A percentile compares a stretch with the other conserved stretches of the same genome.
These are phyloP conservation scores for Lycorma delicatula DNA, from an alignment of 1,140 invertebrate species.

Conservation along the genomic window DNA sequence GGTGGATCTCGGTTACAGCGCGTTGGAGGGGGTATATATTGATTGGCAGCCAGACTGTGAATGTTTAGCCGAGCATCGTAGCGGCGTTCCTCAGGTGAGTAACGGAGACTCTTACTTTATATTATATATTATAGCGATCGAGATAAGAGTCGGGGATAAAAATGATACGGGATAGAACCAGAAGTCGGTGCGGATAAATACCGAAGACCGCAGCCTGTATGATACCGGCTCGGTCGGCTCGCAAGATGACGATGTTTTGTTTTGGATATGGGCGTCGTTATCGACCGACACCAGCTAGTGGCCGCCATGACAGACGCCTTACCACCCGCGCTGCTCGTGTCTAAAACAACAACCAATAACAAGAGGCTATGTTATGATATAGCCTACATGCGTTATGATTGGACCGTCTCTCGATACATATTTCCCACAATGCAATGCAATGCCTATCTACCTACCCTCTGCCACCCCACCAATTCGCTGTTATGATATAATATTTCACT, in stretches of 20 bases:
- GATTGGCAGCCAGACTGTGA: conserved; percentile 2
- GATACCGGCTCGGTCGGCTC: too few species aligned
- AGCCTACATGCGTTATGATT: not conserved
- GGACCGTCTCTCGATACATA: conserved; percentile 5
- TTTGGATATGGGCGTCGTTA: not conserved
- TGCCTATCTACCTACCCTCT: too few species aligned
- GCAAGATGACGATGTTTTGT: not conserved
- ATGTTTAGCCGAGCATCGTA: not conserved
- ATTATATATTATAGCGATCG: too few species aligned
- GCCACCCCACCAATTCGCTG: too few species aligned
- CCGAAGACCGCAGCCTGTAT: too few species aligned
- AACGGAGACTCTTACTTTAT: too few species aligned
- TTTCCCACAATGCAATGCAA: too few species aligned
- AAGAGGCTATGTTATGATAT: not conserved
- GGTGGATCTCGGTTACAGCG: not conserved
- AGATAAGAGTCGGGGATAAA: too few species aligned
- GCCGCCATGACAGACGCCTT: not conserved
- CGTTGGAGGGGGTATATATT: not conserved
- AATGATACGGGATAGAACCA: too few species aligned
- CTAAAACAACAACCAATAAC: conserved; percentile 7
- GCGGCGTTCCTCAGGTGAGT: conserved; percentile 2
- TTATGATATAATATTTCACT: too few species aligned
- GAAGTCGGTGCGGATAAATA: too few species aligned
- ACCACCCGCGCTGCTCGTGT: not conserved
- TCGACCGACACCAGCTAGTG: too few species aligned